phyloP scores from a whole-genome alignment of 1,140 invertebrate species.

The Akabosia matsudoensis region DNA sequence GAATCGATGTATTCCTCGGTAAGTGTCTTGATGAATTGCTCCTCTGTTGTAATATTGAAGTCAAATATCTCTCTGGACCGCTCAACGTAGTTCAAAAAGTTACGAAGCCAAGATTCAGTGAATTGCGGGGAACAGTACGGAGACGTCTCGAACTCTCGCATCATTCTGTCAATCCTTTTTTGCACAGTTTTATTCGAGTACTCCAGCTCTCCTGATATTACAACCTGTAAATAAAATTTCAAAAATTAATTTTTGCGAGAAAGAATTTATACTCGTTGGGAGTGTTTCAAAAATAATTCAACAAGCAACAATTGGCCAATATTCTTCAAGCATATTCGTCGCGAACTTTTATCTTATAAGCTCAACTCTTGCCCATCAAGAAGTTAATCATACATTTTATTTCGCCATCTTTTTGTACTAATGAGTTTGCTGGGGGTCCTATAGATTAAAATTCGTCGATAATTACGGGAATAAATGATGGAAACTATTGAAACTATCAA shows the following conservation, averaged over 20 bases:
- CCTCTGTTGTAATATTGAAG: constrained; percentile 67
- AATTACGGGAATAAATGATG: too few species aligned
- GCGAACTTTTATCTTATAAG: too few species aligned
- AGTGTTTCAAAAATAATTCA: not conserved
- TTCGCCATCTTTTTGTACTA: too few species aligned
- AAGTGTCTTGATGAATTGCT: constrained; percentile 69
- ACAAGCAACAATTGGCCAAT: too few species aligned
- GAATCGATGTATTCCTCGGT: constrained; percentile 75
- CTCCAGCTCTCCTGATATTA: constrained; percentile 77
- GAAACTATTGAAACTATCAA: too few species aligned
- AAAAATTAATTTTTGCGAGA: not conserved
- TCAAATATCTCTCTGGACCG: constrained; percentile 71
- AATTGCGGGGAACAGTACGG: constrained; percentile 72
- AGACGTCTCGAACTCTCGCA: constrained; percentile 73
- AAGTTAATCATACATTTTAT: too few species aligned
- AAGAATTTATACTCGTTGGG: too few species aligned
- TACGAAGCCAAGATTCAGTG: constrained; percentile 86
- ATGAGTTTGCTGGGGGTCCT: too few species aligned
- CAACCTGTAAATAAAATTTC: constrained; percentile 68
- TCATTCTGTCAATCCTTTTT: constrained; percentile 72
- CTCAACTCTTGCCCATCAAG: too few species aligned
- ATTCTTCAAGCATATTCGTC: too few species aligned
- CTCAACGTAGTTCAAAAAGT: constrained; percentile 73
- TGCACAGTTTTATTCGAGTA: constrained; percentile 79
- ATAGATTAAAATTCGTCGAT: too few species aligned